Evolutionary conservation across 2,888 invertebrate species (phyloP), one percentile per base, ranked within the genome.

Genomic region (Isotomurus palustris): DNA sequence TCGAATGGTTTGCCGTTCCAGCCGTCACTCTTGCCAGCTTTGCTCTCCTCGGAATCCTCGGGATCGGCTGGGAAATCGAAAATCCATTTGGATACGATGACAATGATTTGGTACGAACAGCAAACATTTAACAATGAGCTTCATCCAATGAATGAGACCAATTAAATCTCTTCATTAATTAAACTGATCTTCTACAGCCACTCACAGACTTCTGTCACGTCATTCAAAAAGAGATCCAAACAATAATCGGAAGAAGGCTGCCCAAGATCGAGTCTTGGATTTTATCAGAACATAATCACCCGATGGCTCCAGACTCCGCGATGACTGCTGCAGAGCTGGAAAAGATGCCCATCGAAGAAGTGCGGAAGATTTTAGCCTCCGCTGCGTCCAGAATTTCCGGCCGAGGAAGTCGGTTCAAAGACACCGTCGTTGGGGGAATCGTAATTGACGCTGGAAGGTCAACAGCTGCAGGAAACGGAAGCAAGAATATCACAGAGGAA

Each of bases 51-150:
- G 68, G 68, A 6, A 62, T 64, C 22, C 38, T 66, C 41, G 60
- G 51, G 10, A 68, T 66, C 21, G 66, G 68, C 14, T 55, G 66
- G 60, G 68, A 68, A 55, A 68, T 68, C 28, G 68, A 62, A 19
- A 62, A 59, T 35, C 62, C 62, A 22, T 62, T 62, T 41, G 62
- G 62, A 10, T 53, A 59, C 28, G 62, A 62, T 44, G 55, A 58
- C 21, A 62, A 62, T 50, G 62, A 62, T 44, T 53, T 57, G 49
- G 49, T 49, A 32, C n/a, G 32, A 21, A 3, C 4, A 22, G 14
- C 8, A 32, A 32, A 32, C 14, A 32, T 14, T 32, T 32, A 32
- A 8, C 32, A 32, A 14, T 32, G 8, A 8, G 8, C 14, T 14
- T 14, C 32, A 10, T 32, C 32, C 32, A 32, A 14, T 32, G 14